Base-by-base conservation (phyloP, 2,888 invertebrate genomes). In the Microctonus aethiopoides region DNA sequence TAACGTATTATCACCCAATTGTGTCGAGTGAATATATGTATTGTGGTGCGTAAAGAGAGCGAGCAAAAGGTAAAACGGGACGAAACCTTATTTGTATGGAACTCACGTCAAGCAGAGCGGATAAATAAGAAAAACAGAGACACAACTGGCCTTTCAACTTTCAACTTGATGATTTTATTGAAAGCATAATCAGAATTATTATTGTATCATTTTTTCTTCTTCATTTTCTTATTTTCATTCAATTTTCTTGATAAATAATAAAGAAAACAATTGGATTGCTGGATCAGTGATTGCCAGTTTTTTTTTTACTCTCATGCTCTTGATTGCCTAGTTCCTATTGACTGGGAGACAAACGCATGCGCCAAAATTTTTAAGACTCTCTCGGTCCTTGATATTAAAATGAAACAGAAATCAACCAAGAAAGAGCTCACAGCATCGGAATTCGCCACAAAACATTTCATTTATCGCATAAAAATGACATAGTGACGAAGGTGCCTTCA, bases 311-410 rank as follows among this genome's bases (percentile, higher is more conserved):
- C 24, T 41, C 41, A 41, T 24, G 16, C 32, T 52, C 13, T 52
- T 63, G 52, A 63, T 63, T 24, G 26, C 51, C 52, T 62, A 60
- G 64, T 54, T 61, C 62, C 67, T 74, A 74, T 74, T 71, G 74
- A 74, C 74, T 74, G 41, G 60, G 56, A 34, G 39, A 36, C 22
- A 29, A 54, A 71, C 71, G 74, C 74, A 72, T 74, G 74, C 66
- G 68, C 70, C 16, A 5, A 29, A 10, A n/a, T 3, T 39, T 26
- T 36, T 13, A 20, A 64, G 57, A 51, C 46, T 56, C 26, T 64
- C 46, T n/a, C n/a, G n/a, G 29, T 7, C 29, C 29, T 3, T 5
- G 7, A 29, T 29, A 29, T 5, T 29, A 29, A 29, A 29, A 29
- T 29, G 7, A 29, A 29, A 5, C 29, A 5, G 3, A 29, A 29